A percentile compares a stretch with the other conserved stretches of the same genome.
Conservation (phyloP, 1,140 invertebrate genomes). For the Rhynchophorus ferrugineus region DNA sequence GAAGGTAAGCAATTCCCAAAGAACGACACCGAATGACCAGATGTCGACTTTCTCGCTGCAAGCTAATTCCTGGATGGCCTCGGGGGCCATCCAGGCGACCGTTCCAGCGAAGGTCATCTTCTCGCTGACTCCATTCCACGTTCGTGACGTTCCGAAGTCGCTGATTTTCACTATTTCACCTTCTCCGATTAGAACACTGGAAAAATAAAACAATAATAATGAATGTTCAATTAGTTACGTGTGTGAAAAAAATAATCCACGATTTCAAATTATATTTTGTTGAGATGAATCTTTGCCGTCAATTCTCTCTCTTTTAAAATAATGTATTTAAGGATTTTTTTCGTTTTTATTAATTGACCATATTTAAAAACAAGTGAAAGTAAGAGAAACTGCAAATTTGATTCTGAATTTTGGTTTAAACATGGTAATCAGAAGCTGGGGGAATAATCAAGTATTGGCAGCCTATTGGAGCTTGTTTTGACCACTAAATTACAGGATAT, state of each 20-base stretch:
- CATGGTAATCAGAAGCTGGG: too few relatives aligned
- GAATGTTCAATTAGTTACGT: background rate
- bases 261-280: background rate
- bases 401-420: too few relatives aligned
- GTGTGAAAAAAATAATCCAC: background rate
- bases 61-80: slow-evolving; percentile 93
- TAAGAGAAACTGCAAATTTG: too few relatives aligned
- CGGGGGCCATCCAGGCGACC: slow-evolving; percentile 98
- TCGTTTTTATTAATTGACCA: too few relatives aligned
- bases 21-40: slow-evolving; percentile 94
- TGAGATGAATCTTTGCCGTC: too few relatives aligned
- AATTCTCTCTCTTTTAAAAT: too few relatives aligned
- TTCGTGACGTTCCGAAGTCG: slow-evolving; percentile 93
- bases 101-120: slow-evolving; percentile 97
- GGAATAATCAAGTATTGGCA: too few relatives aligned
- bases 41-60: slow-evolving; percentile 97
- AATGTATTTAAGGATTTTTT: too few relatives aligned
- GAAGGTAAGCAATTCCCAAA: slow-evolving; percentile 95
- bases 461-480: too few relatives aligned
- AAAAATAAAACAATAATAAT: slow-evolving; percentile 34
- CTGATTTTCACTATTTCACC: slow-evolving; percentile 92
- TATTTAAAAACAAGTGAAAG: too few relatives aligned
- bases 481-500: too few relatives aligned
- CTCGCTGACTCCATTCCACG: slow-evolving; percentile 86
- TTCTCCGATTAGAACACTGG: slow-evolving; percentile 84